A percentile compares a stretch with the other conserved stretches of the same genome.
phyloP scores from a whole-genome alignment of 2,888 invertebrate species.

The Oxystoma pomonae region DNA sequence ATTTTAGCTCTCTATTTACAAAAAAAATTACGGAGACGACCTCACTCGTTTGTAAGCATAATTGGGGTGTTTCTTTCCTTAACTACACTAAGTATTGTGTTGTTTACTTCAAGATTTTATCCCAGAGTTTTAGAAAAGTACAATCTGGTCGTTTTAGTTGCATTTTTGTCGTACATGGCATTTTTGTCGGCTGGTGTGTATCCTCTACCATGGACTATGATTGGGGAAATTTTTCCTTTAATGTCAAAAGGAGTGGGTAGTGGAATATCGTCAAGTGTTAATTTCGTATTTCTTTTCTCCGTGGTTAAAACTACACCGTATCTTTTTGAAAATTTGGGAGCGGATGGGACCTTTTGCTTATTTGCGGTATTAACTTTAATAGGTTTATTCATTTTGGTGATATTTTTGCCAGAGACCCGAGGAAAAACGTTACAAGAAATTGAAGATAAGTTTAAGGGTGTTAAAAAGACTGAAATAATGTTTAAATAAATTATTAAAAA shows the following conservation, averaged over 20 bases:
- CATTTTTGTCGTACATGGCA: constrained; percentile 11
- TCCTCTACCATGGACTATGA: constrained; percentile 21
- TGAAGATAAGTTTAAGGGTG: constrained; percentile 16
- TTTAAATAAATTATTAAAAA: too few species aligned
- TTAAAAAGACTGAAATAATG: neutral
- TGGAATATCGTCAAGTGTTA: constrained; percentile 15
- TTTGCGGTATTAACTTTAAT: constrained; percentile 13
- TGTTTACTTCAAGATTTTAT: constrained; percentile 1
- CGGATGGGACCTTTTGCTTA: constrained; percentile 11
- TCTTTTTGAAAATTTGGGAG: constrained; percentile 10
- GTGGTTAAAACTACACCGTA: constrained; percentile 20
- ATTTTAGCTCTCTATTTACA: constrained; percentile 18
- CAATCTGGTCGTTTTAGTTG: constrained; percentile 8
- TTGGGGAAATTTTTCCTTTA: constrained; percentile 18
- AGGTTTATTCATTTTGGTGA: constrained; percentile 7
- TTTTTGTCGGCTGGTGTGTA: constrained; percentile 14
- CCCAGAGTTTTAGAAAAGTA: neutral
- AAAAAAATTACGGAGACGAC: constrained; percentile 13
- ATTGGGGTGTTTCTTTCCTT: constrained; percentile 12
- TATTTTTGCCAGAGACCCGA: constrained; percentile 33
- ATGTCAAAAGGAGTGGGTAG: constrained; percentile 18
- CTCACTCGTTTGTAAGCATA: constrained; percentile 14
- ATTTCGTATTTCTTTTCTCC: constrained; percentile 18
- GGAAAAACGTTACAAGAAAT: constrained; percentile 21
- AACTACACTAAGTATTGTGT: constrained; percentile 10